Percentiles rank a stretch among this genome's conserved stretches.
Evolutionary conservation across 2,113 vertebrate genomes (phyloP).

Genomic region (Barbus barbus): DNA sequence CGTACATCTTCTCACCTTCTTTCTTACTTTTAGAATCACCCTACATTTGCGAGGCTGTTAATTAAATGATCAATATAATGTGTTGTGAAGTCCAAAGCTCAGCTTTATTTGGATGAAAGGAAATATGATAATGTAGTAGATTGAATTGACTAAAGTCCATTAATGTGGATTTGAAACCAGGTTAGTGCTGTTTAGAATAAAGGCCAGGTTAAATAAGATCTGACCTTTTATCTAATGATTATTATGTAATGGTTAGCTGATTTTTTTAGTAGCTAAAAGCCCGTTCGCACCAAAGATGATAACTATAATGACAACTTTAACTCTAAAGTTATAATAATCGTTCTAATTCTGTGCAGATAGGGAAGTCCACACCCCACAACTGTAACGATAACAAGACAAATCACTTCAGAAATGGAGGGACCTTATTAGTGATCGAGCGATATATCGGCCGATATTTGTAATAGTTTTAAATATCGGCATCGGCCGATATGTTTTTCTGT

Average conservation of each 20-base stretch:
- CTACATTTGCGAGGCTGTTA: not conserved
- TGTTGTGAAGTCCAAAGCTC: constrained; percentile 1
- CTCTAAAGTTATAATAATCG: not conserved
- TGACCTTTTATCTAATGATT: not conserved
- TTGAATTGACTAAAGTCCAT: not conserved
- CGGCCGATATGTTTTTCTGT: too few relatives aligned
- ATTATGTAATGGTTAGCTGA: not conserved
- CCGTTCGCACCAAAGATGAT: not conserved
- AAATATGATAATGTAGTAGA: not conserved
- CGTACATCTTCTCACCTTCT: constrained; percentile 2
- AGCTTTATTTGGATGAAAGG: not conserved
- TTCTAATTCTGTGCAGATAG: not conserved
- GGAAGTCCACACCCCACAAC: not conserved
- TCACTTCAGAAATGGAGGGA: too few relatives aligned
- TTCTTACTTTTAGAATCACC: constrained; percentile 23
- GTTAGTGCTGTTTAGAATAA: not conserved
- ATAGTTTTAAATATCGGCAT: too few relatives aligned
- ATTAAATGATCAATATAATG: not conserved
- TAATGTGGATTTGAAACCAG: not conserved
- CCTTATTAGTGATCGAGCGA: too few relatives aligned
- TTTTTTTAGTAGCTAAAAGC: not conserved
- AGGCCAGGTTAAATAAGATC: not conserved
- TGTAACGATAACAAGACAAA: not conserved
- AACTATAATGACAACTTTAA: not conserved
- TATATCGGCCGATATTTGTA: too few relatives aligned